These are phyloP conservation scores for Epistrophella euchroma DNA, from an alignment of 2,888 invertebrate genomes.

Conservation along the genomic window DNA sequence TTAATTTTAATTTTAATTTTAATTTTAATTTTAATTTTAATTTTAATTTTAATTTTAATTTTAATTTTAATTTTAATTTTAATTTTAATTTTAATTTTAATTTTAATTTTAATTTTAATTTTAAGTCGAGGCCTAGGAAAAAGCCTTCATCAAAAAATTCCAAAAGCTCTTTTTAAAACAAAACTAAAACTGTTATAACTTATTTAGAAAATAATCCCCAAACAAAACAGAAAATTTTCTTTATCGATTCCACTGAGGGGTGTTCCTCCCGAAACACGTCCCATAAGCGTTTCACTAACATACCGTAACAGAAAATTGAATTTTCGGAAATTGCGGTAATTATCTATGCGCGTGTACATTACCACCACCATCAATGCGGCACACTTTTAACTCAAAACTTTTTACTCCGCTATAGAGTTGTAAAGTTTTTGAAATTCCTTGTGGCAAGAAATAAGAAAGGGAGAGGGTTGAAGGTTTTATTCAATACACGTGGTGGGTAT, in stretches of 20 bases:
- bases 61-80: too few species aligned
- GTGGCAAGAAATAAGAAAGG: conserved; percentile 42
- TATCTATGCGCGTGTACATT: conserved; percentile 67
- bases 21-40: too few species aligned
- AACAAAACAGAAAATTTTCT: background rate
- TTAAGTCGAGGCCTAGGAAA: too few species aligned
- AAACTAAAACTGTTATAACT: too few species aligned
- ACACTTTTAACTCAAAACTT: conserved; percentile 60
- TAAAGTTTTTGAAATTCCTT: conserved; percentile 70
- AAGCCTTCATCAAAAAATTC: too few species aligned
- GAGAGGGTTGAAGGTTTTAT: conserved; percentile 18
- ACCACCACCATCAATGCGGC: conserved; percentile 27
- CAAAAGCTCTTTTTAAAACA: too few species aligned
- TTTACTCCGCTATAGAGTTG: conserved; percentile 47
- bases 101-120: too few species aligned
- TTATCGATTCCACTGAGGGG: background rate
- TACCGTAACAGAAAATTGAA: conserved; percentile 68
- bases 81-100: too few species aligned
- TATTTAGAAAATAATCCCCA: background rate
- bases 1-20: too few species aligned
- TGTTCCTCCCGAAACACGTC: background rate
- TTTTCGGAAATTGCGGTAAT: conserved; percentile 73
- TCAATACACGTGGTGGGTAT: conserved; percentile 3
- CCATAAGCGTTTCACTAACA: conserved; percentile 31
- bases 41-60: too few species aligned